Evolutionary conservation across 1,140 invertebrate species (phyloP).

Genomic region (Phymorhynchus buccinoides): DNA sequence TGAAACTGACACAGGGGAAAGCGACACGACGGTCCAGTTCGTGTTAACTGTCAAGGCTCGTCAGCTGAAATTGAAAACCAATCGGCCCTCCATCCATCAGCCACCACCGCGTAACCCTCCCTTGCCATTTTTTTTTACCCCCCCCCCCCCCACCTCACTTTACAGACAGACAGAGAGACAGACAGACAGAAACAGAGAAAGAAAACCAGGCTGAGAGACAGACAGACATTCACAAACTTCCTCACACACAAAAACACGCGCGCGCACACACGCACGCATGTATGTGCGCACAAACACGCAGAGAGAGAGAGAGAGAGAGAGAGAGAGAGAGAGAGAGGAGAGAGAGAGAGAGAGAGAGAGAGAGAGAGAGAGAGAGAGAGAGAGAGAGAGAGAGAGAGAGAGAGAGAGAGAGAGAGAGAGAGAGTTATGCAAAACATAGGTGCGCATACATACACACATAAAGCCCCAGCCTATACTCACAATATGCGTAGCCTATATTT

Average conservation of each 20-base stretch:
- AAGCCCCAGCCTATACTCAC: no score
- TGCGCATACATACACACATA: no score
- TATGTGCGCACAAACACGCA: no score
- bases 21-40: neutral
- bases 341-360: no score
- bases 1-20: constrained; percentile 28
- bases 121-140: neutral
- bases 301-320: no score
- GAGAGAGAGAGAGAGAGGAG: no score
- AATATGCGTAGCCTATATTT: no score
- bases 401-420: constrained; percentile 8
- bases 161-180: neutral
- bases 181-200: neutral
- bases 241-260: no score
- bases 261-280: no score
- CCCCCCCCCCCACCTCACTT: neutral
- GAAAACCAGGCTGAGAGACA: neutral
- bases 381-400: neutral
- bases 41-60: constrained; percentile 19
- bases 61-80: constrained; percentile 31
- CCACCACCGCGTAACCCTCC: neutral
- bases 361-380: no score
- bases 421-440: no score
- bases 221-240: no score
- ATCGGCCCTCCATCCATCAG: constrained; percentile 20